Evolutionary conservation across 1,140 invertebrate species (phyloP).

Genomic region (Leptinotarsa defecta): DNA sequence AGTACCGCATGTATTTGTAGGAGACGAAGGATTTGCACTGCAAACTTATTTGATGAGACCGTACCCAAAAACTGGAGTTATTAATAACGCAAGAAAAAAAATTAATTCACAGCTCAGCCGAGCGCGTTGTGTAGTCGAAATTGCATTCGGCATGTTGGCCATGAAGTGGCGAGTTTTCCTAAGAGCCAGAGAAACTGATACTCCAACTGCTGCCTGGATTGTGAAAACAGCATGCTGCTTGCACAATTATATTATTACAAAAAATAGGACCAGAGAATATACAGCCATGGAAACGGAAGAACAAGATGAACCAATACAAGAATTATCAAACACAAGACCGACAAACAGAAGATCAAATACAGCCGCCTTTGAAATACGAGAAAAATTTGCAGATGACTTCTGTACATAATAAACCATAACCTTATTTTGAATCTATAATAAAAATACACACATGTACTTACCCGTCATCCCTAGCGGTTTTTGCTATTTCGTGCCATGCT

Average conservation of each 20-base stretch:
- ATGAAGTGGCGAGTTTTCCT: constrained; percentile 29
- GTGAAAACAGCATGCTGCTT: constrained; percentile 42
- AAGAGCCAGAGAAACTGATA: constrained; percentile 39
- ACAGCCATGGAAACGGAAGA: constrained; percentile 17
- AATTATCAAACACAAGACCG: constrained; percentile 24
- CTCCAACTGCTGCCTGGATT: constrained; percentile 34
- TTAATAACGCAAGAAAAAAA: constrained; percentile 32
- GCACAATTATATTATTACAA: constrained; percentile 41
- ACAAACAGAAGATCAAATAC: constrained; percentile 29
- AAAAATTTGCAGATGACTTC: constrained; percentile 32
- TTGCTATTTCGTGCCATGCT: constrained; percentile 1
- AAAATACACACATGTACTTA: constrained; percentile 2
- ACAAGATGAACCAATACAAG: constrained; percentile 24
- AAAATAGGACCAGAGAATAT: constrained; percentile 23
- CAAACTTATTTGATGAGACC: background rate
- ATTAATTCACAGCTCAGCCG: constrained; percentile 49
- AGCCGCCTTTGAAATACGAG: constrained; percentile 24
- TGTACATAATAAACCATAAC: background rate
- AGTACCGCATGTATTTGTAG: no score
- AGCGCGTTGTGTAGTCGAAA: constrained; percentile 52
- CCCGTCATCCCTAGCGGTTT: background rate
- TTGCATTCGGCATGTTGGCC: constrained; percentile 54
- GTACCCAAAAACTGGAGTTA: constrained; percentile 22
- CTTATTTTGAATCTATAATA: background rate
- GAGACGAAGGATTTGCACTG: no score